phyloP scores from a whole-genome alignment of 2,797 vertebrate species.

The Pipistrellus pipistrellus region DNA sequence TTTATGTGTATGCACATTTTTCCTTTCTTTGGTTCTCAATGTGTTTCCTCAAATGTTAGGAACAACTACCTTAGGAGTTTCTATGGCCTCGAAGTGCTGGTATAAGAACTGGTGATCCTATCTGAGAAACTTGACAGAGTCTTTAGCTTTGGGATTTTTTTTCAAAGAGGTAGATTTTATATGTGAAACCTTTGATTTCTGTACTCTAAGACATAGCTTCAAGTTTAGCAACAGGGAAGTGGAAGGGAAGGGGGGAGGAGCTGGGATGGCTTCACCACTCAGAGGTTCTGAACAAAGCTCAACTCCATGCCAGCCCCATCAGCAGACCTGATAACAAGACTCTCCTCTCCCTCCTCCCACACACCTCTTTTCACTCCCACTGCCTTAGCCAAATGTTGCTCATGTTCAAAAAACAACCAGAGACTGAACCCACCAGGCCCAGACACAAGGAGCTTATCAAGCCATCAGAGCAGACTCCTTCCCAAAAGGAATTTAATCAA shows the following conservation, averaged over 20 bases:
- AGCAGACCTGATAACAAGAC: background rate
- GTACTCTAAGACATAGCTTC: slow-evolving; percentile 40
- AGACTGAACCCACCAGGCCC: background rate
- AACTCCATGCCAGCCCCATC: background rate
- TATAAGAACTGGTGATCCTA: slow-evolving; percentile 19
- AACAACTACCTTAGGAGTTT: slow-evolving; percentile 5
- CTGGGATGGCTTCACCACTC: background rate
- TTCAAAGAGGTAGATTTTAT: background rate
- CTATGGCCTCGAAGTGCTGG: background rate
- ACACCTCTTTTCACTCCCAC: background rate
- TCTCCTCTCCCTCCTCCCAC: background rate
- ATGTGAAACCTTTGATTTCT: background rate
- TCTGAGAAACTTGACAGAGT: slow-evolving; percentile 20
- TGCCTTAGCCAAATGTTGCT: background rate
- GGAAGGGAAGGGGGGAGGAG: background rate
- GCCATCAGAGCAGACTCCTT: background rate
- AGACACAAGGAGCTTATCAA: slow-evolving; percentile 42
- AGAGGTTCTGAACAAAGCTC: slow-evolving; percentile 18
- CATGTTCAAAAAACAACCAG: slow-evolving; percentile 35
- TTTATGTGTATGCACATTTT: slow-evolving; percentile 35
- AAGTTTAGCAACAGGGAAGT: slow-evolving; percentile 3
- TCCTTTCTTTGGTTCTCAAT: slow-evolving; percentile 15
- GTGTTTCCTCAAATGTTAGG: slow-evolving; percentile 14
- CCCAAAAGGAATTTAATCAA: slow-evolving; percentile 79
- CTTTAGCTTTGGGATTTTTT: slow-evolving; percentile 1